Conservation (phyloP, 53 echinoderm and acorn worm genomes). For the Apostichopus leukothele region DNA sequence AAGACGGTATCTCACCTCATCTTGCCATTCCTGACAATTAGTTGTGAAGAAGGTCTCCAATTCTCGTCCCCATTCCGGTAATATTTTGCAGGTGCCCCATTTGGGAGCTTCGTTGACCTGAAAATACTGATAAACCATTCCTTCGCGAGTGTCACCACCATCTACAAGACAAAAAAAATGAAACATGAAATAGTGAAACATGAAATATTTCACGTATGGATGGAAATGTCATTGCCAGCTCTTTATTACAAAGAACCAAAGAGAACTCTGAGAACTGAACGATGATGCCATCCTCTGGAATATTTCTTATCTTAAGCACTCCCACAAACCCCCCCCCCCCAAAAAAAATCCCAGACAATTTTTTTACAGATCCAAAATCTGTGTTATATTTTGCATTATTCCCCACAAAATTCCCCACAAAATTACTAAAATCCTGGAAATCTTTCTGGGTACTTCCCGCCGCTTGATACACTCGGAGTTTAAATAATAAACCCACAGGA, state of each 20-base stretch:
- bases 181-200: no score
- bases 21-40: conserved; percentile 81
- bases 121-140: conserved; percentile 70
- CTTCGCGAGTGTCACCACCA: conserved; percentile 45
- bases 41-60: conserved; percentile 73
- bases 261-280: not conserved
- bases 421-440: no score
- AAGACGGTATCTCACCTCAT: conserved; percentile 56
- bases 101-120: conserved; percentile 75
- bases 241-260: not conserved
- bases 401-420: no score
- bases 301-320: no score
- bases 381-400: no score
- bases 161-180: not conserved
- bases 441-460: no score
- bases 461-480: no score
- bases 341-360: no score
- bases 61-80: conserved; percentile 68
- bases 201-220: no score
- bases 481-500: not conserved
- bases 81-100: conserved; percentile 66
- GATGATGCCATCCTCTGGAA: no score
- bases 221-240: not conserved
- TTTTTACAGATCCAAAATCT: no score
- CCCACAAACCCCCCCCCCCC: no score